Evolutionary conservation across 2,888 invertebrate genomes (phyloP).

Genomic region (Phengaris alcon): DNA sequence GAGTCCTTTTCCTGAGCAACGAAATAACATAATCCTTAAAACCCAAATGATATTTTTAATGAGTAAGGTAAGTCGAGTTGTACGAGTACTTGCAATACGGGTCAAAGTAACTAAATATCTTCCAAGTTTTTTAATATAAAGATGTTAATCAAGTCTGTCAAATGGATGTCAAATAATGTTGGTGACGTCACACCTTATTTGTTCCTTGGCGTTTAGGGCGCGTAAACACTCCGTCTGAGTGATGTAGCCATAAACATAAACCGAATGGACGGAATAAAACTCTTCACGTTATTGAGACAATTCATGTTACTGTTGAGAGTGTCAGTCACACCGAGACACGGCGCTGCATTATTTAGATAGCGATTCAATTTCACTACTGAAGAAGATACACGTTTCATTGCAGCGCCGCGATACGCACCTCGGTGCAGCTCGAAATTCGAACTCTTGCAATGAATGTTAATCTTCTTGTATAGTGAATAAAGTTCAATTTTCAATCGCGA

Average conservation of each 20-base stretch:
- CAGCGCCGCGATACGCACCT: too few species aligned
- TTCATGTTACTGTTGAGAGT: not conserved
- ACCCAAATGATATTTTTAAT: too few species aligned
- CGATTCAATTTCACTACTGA: too few species aligned
- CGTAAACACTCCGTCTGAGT: not conserved
- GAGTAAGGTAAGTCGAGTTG: not conserved
- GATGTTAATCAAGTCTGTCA: not conserved
- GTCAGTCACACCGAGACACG: too few species aligned
- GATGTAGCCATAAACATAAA: not conserved
- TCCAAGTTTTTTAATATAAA: not conserved
- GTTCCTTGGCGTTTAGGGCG: not conserved
- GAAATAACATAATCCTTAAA: not conserved
- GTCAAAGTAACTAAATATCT: not conserved
- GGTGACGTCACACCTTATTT: not conserved
- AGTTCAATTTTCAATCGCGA: too few species aligned
- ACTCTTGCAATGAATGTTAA: too few species aligned
- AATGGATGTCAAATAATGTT: not conserved
- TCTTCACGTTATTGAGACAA: not conserved
- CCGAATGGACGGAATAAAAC: not conserved
- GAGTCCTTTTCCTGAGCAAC: too few species aligned
- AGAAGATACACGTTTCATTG: too few species aligned
- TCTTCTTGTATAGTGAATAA: too few species aligned
- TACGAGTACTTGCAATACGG: not conserved
- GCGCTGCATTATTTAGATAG: too few species aligned
- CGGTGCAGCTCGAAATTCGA: too few species aligned